Evolutionary conservation across 1,140 invertebrate genomes (phyloP), one percentile per base, ranked within the genome.

Genomic region (Choristoneura fumiferana): DNA sequence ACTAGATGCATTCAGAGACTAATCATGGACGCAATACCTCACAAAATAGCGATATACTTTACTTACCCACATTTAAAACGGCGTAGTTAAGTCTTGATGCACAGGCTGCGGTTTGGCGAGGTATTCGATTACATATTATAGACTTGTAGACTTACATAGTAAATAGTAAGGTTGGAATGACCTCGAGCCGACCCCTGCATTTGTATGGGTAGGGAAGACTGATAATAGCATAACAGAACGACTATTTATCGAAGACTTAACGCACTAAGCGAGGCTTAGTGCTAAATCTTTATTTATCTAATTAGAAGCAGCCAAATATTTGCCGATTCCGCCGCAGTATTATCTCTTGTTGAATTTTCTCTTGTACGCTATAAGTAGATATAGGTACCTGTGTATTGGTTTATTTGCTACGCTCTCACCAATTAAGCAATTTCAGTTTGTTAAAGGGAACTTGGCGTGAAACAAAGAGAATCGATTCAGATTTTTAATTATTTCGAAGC

Each of bases 181-280:
- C 71, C 67, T 65, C 60, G 65, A 34, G 18, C n/a, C 54, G 57
- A 43, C 62, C 70, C 67, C 61, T 65, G 67, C 56, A 65, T 53
- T 58, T 64, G 59, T 61, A 55, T 36, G 62, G 60, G 61, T 70
- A 63, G 18, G n/a, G 52, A 61, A 67, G 58, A 36, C 62, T 37
- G 38, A 54, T 69, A 70, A 73, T 67, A 60, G 69, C 55, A 54
- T n/a, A 54, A 54, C 40, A 58, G 62, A 40, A 61, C 54, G 49
- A 49, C 17, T 45, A 58, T 57, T 65, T 58, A 58, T 40, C 57
- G 4, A 15, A 8, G 33, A 56, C 60, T 67, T 67, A 69, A 67
- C 61, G 43, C 58, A 18, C 58, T 67, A 63, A 69, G 65, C 39
- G 22, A 12, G 43, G 18, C 22, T 49, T 49, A 49, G 17, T 14